phyloP scores from a whole-genome alignment of 2,888 invertebrate genomes.

The Exocentrus adspersus region DNA sequence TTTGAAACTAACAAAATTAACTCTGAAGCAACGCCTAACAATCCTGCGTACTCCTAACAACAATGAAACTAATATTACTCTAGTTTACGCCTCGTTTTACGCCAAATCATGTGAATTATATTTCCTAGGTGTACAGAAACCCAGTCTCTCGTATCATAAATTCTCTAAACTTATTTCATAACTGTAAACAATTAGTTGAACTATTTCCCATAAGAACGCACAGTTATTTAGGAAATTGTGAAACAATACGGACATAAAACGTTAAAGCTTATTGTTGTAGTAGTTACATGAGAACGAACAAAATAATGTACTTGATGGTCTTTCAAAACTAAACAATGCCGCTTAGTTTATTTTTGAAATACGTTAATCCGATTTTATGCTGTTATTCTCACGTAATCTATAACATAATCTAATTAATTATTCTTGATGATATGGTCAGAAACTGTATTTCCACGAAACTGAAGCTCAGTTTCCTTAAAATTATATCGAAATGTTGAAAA shows the following conservation, averaged over 20 bases:
- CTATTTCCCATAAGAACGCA: conserved; percentile 23
- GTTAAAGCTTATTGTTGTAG: conserved; percentile 2
- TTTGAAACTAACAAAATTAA: no score
- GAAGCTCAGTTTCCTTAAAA: no score
- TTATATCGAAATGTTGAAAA: conserved; percentile 3
- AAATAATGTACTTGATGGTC: not conserved
- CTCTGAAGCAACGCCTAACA: no score
- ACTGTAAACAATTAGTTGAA: conserved; percentile 12
- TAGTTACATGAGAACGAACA: conserved; percentile 3
- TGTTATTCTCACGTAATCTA: no score
- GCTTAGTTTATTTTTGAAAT: not conserved
- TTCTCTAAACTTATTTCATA: conserved; percentile 12
- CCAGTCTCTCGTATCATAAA: conserved; percentile 4
- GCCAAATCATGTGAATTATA: not conserved
- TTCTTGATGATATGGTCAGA: no score
- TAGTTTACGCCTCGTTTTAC: not conserved
- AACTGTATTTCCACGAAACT: no score
- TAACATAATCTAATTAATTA: no score
- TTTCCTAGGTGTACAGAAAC: not conserved
- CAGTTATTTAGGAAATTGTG: conserved; percentile 14
- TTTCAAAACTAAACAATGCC: not conserved
- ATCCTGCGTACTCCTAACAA: not conserved
- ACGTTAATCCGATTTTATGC: no score
- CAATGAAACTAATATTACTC: not conserved
- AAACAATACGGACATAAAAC: conserved; percentile 14